Conservation (phyloP, 2,113 vertebrate genomes). For the Melierax canorus region DNA sequence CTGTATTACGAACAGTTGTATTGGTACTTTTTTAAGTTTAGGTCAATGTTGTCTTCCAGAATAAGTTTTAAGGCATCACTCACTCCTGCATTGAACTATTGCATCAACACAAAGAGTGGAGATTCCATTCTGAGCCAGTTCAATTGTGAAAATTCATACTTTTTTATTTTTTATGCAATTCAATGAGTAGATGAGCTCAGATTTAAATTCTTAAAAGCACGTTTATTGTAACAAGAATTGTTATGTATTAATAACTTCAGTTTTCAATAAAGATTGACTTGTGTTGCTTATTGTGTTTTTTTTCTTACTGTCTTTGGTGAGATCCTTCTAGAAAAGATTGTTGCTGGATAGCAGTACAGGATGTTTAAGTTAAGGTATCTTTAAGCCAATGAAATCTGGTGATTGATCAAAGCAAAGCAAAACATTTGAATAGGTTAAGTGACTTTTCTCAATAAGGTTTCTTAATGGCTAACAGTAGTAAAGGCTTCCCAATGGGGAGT, state of each 20-base stretch:
- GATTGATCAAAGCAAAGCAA: background rate
- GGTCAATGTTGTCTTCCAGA: conserved; percentile 82
- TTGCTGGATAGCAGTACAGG: background rate
- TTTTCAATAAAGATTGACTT: conserved; percentile 89
- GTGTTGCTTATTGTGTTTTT: conserved; percentile 74
- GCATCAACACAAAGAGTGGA: conserved; percentile 71
- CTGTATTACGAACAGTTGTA: conserved; percentile 72
- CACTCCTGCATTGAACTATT: conserved; percentile 69
- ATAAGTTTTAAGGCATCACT: conserved; percentile 74
- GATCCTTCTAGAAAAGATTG: background rate
- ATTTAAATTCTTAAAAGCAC: conserved; percentile 83
- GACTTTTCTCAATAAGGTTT: background rate
- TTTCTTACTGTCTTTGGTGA: background rate
- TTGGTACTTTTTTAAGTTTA: conserved; percentile 79
- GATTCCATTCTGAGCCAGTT: conserved; percentile 79
- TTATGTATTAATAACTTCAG: conserved; percentile 86
- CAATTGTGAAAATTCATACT: conserved; percentile 77
- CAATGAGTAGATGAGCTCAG: conserved; percentile 81
- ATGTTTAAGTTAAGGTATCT: background rate
- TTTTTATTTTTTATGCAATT: conserved; percentile 84
- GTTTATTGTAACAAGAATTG: conserved; percentile 86
- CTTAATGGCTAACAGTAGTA: too few relatives aligned
- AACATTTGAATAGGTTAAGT: background rate
- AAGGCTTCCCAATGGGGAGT: background rate
- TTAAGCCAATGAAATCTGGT: background rate